Evolutionary conservation across 1,140 invertebrate species (phyloP), one percentile per base, ranked within the genome.

Genomic region (Heliothis subflexa): DNA sequence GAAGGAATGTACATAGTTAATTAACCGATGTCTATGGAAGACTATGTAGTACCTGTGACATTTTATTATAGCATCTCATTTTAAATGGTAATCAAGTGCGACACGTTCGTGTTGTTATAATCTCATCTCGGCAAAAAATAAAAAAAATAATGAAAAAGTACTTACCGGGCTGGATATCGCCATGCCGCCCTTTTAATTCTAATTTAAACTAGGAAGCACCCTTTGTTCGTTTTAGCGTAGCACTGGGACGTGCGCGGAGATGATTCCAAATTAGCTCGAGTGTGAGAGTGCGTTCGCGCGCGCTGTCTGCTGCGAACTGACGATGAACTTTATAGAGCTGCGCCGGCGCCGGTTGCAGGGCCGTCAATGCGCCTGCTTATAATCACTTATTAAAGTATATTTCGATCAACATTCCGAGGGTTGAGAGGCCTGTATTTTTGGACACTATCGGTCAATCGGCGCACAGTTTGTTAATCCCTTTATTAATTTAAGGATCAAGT

Each of bases 301-400:
- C 88, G 87, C 88, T 78, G 89, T 84, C 85, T 79, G 84, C 87
- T 85, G 89, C 88, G 87, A 85, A 94, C 91, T 94, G 90, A 90
- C 89, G 89, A 87, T 91, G 92, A 92, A 92, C 88, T 88, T 54
- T 47, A 61, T 52, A 66, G 59, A 81, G 82, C 68, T 81, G 85
- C 88, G 89, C 89, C 85, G 87, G 86, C 88, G 91, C 87, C 85
- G 81, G 70, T 78, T 40, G 66, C 72, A 81, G 74, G 62, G 71
- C 78, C 81, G 78, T 78, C 81, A 85, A 81, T 87, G 88, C 86
- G 81, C 81, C 82, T 86, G 82, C 82, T 86, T 87, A 86, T 86
- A 82, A 88, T 83, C 72, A 79, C 79, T 79, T 75, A 81, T 83
- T 82, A 72, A 83, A 61, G 78, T 59, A 78, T 70, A 70, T 68